Evolutionary conservation across 2,113 vertebrate species (phyloP), one percentile per base, ranked within the genome.

Genomic region (Catharus minimus): DNA sequence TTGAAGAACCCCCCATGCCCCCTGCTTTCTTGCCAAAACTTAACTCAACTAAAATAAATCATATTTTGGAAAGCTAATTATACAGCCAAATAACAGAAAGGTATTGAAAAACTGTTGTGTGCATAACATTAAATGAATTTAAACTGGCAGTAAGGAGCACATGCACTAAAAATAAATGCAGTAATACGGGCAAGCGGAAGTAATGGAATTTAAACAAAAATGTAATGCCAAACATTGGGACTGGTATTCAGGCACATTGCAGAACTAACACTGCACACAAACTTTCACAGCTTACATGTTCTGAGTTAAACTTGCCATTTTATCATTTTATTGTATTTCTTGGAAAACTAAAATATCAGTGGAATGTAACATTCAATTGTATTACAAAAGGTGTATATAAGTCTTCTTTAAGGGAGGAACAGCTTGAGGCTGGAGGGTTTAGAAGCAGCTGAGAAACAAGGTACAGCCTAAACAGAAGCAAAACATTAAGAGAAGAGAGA

Each of bases 21-120:
- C 52, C 46, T 44, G 16, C 36, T 92, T 91, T 80, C 84, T 79
- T 91, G 91, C 95, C 93, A 95, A 91, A 92, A 53, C 28, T 65
- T 92, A 96, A 52, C 56, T 82, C 84, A 71, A 52, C 87, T 90
- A 38, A 97, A 96, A 94, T 94, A 96, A 92, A 92, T 94, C 78
- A 96, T 92, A 72, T 83, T 95, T 96, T 94, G 94, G 69, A 76
- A 94, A 95, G 95, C 82, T 95, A 94, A 90, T 96, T 95, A 60
- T 39, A 39, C 80, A 65, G 44, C 72, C 91, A 96, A 92, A 96
- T 90, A 94, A 82, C 81, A 90, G 86, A 95, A 97, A 97, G 91
- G 88, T 92, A 96, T 77, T 92, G 77, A 92, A 95, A 56, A 87
- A 94, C 61, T 57, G 16, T 74, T 93, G 88, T 80, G 78, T 32